A percentile compares a stretch with the other conserved stretches of the same genome.
phyloP scores from a whole-genome alignment of 2,888 invertebrate species.

The Oxystoma pomonae region DNA sequence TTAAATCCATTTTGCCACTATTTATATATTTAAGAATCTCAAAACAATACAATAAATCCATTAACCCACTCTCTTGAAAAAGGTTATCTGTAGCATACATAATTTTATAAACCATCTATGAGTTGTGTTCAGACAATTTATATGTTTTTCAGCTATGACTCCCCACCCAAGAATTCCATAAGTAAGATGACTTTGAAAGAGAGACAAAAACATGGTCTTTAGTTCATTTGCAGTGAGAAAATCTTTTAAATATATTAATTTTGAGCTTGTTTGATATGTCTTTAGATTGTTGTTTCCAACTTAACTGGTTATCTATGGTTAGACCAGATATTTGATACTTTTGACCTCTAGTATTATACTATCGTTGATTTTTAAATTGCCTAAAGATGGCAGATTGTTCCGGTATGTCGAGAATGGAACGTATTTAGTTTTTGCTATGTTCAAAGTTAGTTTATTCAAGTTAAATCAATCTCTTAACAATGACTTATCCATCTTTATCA shows the following conservation, averaged over 20 bases:
- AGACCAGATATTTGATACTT: neutral
- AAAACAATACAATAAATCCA: neutral
- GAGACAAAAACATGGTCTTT: neutral
- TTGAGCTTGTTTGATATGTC: neutral
- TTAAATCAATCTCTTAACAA: neutral
- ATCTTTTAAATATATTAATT: neutral
- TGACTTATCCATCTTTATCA: slow-evolving; percentile 4
- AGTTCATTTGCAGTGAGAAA: neutral
- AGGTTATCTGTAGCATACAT: neutral
- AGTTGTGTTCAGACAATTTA: neutral
- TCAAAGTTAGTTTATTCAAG: neutral
- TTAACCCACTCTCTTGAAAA: neutral
- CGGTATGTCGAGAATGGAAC: neutral
- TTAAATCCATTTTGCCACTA: neutral
- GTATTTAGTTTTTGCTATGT: neutral
- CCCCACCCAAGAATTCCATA: neutral
- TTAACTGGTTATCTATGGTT: neutral
- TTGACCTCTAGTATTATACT: no score
- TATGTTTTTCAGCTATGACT: neutral
- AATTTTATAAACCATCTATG: neutral
- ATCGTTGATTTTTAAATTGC: no score
- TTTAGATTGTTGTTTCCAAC: neutral
- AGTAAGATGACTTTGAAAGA: neutral
- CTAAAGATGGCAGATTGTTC: neutral
- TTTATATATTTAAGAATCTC: neutral